Conservation (phyloP, 2,113 vertebrate genomes). For the Myrmecobius fasciatus region DNA sequence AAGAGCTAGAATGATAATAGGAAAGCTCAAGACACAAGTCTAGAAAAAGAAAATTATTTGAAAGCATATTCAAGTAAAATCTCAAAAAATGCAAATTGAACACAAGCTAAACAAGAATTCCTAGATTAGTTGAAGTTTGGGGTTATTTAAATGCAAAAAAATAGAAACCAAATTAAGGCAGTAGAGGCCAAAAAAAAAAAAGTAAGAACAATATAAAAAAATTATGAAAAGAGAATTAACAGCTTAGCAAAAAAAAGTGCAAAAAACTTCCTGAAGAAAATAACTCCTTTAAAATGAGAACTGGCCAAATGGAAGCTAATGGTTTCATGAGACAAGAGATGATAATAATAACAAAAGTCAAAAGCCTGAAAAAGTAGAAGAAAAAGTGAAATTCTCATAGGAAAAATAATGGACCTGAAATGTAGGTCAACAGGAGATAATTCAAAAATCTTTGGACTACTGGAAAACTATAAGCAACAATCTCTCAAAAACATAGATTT, state of each 20-base stretch:
- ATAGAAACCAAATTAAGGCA: background rate
- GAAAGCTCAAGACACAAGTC: background rate
- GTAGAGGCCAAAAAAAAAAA: too few species aligned
- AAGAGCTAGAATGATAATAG: background rate
- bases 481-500: background rate
- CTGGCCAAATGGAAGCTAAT: background rate
- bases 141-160: too few species aligned
- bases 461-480: too few species aligned
- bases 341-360: background rate
- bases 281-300: too few species aligned
- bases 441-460: too few species aligned
- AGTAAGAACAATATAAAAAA: background rate
- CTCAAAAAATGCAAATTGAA: background rate
- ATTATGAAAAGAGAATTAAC: background rate
- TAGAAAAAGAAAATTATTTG: background rate
- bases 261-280: background rate
- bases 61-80: background rate
- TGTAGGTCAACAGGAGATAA: too few species aligned
- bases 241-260: background rate
- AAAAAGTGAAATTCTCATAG: background rate
- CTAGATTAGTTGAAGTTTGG: too few species aligned
- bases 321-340: background rate
- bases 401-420: too few species aligned
- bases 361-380: too few species aligned
- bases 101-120: background rate